Evolutionary conservation across 1,140 invertebrate species (phyloP), one percentile per base, ranked within the genome.

Genomic region (Phenacoccus solenopsis): DNA sequence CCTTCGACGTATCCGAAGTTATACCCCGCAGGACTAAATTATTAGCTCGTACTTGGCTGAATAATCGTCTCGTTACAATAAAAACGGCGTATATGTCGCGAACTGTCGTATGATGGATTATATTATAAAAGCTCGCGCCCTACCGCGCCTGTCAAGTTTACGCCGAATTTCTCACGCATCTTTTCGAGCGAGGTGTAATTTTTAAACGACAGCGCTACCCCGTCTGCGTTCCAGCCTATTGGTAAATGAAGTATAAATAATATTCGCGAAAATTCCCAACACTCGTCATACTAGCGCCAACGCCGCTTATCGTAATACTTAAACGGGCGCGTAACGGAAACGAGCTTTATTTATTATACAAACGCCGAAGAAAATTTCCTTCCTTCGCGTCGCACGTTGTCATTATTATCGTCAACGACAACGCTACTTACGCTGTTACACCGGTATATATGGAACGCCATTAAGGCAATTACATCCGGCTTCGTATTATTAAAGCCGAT

Each of bases 201-300:
- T 49, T 49, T 16, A 49, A 49, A 49, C 38, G 38, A 49, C n/a
- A n/a, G n/a, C n/a, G n/a, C n/a, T n/a, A n/a, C n/a, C n/a, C n/a
- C n/a, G n/a, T n/a, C n/a, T n/a, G n/a, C n/a, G 20, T 49, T 49
- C 16, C 13, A 49, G 38, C 20, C 38, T 49, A 49, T n/a, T n/a
- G 38, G 38, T 49, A 49, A 49, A 49, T 49, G 38, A 49, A 49
- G 38, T 49, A 49, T 49, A 49, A 49, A 49, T 49, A 49, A 49
- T n/a, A 49, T n/a, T 49, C 20, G n/a, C n/a, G 38, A 49, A 49
- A 49, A n/a, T 49, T 49, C 20, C 38, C 13, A 49, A 49, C 20
- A 49, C 16, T 49, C 38, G 38, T n/a, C 16, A 49, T 49, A 49
- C 20, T 49, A 3, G 38, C 3, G 16, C 12, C 38, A 9, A 2